Conservation (phyloP, 2,888 invertebrate genomes). For the Dryobota labecula region DNA sequence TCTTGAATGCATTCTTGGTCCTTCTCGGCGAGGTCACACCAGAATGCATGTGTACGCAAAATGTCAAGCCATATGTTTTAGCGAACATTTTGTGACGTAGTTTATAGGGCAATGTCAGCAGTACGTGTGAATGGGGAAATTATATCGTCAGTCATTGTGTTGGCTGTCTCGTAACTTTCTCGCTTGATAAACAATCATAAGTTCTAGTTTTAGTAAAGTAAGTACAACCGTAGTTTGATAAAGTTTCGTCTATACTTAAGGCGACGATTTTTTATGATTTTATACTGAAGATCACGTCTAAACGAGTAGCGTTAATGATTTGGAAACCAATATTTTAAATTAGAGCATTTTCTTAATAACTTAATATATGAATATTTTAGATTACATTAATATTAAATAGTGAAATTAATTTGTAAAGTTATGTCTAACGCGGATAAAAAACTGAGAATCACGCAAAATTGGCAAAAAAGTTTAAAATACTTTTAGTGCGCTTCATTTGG, state of each 20-base stretch:
- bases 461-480: too few relatives aligned
- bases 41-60: slow-evolving; percentile 50
- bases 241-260: neutral
- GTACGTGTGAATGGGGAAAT: slow-evolving; percentile 69
- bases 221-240: neutral
- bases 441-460: too few relatives aligned
- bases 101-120: slow-evolving; percentile 73
- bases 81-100: slow-evolving; percentile 61
- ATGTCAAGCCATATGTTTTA: slow-evolving; percentile 64
- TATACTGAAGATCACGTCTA: too few relatives aligned
- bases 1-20: slow-evolving; percentile 43
- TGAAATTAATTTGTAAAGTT: too few relatives aligned
- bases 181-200: neutral
- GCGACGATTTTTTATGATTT: too few relatives aligned
- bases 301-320: too few relatives aligned
- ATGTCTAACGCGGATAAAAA: too few relatives aligned
- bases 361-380: too few relatives aligned
- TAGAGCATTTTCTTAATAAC: too few relatives aligned
- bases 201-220: neutral
- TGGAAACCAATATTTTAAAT: too few relatives aligned
- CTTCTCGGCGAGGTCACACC: slow-evolving; percentile 53
- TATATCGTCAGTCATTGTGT: slow-evolving; percentile 38
- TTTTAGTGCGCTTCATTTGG: too few relatives aligned
- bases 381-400: too few relatives aligned
- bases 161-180: slow-evolving; percentile 9